A percentile compares a stretch with the other conserved stretches of the same genome.
These are phyloP conservation scores for Ceyx erithaca DNA, from an alignment of 2,797 vertebrate genomes.

Conservation along the genomic window DNA sequence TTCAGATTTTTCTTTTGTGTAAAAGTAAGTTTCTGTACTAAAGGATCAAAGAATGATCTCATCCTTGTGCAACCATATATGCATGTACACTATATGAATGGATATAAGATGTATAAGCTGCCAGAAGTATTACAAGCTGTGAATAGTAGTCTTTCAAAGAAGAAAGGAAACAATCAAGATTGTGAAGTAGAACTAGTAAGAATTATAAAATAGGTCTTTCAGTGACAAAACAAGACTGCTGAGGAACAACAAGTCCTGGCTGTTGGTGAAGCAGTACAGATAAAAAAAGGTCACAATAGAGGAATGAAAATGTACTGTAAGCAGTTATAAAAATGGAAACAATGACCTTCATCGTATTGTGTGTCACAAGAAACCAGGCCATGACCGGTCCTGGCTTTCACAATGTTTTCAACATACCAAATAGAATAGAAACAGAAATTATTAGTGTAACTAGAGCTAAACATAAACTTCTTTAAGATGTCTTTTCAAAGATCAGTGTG, in stretches of 20 bases:
- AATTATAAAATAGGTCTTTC: not conserved
- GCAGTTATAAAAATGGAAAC: constrained; percentile 50
- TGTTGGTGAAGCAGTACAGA: not conserved
- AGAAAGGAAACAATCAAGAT: not conserved
- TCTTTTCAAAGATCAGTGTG: not conserved
- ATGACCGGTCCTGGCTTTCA: not conserved
- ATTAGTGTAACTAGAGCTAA: not conserved
- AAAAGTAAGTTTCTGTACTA: not conserved
- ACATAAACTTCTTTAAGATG: not conserved
- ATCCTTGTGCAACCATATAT: not conserved
- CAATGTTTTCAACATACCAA: constrained; percentile 9
- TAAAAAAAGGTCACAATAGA: constrained; percentile 37
- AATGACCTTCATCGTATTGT: constrained; percentile 10
- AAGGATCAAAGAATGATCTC: not conserved
- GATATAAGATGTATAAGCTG: not conserved
- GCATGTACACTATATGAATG: not conserved
- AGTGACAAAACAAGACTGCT: not conserved
- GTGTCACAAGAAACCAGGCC: constrained; percentile 38
- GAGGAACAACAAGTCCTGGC: constrained; percentile 12
- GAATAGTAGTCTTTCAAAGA: not conserved
- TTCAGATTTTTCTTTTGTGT: not conserved
- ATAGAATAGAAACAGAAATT: constrained; percentile 10
- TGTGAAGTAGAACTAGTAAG: not conserved
- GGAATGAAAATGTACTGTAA: constrained; percentile 51
- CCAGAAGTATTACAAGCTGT: not conserved